These are phyloP conservation scores for Aepyceros melampus DNA, from an alignment of 2,113 vertebrate genomes.

Conservation along the genomic window DNA sequence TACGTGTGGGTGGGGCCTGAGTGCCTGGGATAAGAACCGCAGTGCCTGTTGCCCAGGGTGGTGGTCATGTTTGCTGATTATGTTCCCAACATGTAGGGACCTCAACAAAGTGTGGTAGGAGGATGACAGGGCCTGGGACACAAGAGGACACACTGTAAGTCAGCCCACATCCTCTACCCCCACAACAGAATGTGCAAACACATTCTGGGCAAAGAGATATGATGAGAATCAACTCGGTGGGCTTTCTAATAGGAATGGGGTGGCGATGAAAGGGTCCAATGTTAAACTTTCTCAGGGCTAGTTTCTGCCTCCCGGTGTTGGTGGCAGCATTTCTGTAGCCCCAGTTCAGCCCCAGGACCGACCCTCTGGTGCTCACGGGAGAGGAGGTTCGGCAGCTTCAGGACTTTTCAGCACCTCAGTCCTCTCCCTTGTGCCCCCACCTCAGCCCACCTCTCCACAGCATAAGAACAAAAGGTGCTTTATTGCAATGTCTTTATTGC, in stretches of 20 bases:
- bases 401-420: background rate
- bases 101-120: background rate
- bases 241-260: background rate
- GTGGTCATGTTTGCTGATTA: background rate
- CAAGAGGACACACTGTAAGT: background rate
- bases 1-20: background rate
- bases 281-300: background rate
- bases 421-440: background rate
- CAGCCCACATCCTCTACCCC: background rate
- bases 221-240: background rate
- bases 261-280: background rate
- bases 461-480: constrained; percentile 71
- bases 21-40: background rate
- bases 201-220: background rate
- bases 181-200: background rate
- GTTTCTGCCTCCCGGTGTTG: background rate
- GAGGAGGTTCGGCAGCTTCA: background rate
- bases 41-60: background rate
- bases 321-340: background rate
- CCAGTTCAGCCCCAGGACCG: background rate
- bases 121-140: background rate
- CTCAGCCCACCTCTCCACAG: background rate
- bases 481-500: constrained; percentile 87
- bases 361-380: background rate
- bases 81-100: background rate